These are phyloP conservation scores for Perizoma flavofasciatum DNA, from an alignment of 2,888 invertebrate species.

Conservation along the genomic window DNA sequence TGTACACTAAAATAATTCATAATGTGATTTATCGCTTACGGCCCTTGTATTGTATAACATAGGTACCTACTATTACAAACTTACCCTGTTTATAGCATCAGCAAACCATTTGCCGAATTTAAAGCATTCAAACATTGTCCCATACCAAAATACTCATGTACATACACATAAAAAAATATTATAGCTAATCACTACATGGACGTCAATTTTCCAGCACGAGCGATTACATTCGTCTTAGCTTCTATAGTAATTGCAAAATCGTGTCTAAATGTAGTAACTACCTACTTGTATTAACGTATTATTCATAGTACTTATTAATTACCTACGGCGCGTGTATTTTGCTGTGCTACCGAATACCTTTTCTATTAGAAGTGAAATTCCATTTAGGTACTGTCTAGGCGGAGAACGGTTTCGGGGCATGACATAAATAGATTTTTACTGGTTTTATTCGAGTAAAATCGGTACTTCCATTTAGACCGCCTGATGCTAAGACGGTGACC, in stretches of 20 bases:
- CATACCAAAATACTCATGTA: neutral
- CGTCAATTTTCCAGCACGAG: conserved; percentile 11
- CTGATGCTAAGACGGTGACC: too few relatives aligned
- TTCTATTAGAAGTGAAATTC: conserved; percentile 6
- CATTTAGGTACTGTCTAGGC: neutral
- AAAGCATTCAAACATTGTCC: too few relatives aligned
- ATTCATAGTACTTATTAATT: conserved; percentile 10
- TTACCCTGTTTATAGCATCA: too few relatives aligned
- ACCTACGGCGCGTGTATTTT: conserved; percentile 5
- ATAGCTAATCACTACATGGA: conserved; percentile 9
- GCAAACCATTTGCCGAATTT: too few relatives aligned
- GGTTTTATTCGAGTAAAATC: too few relatives aligned
- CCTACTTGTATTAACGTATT: conserved; percentile 7
- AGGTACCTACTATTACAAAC: too few relatives aligned
- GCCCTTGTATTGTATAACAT: too few relatives aligned
- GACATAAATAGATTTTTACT: too few relatives aligned
- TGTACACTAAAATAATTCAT: too few relatives aligned
- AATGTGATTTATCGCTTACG: too few relatives aligned
- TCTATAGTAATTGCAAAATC: conserved; percentile 20
- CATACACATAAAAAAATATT: conserved; percentile 3
- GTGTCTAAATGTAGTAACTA: conserved; percentile 21
- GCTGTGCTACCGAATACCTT: conserved; percentile 1
- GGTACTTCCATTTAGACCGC: too few relatives aligned
- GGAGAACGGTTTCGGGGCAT: neutral
- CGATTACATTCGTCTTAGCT: conserved; percentile 2